These are phyloP conservation scores for Piezodorus guildinii DNA, from an alignment of 1,140 invertebrate species.

Conservation along the genomic window DNA sequence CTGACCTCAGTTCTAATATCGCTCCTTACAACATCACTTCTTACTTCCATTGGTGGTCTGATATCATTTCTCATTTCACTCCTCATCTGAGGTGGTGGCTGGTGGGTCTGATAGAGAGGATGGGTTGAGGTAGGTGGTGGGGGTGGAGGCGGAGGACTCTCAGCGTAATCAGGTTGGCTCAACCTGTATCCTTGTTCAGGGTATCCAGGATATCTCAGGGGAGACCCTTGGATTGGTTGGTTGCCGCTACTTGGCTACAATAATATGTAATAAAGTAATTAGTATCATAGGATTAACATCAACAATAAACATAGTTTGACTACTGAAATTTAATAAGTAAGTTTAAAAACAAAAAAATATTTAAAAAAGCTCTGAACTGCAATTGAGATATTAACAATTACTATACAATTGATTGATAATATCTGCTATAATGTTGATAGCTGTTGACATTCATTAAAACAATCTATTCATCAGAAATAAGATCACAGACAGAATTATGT, in stretches of 20 bases:
- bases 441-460: no score
- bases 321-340: not conserved
- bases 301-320: no score
- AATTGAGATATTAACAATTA: no score
- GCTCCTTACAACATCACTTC: no score
- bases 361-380: no score
- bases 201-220: constrained; percentile 16
- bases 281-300: no score
- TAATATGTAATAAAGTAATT: no score
- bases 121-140: constrained; percentile 59
- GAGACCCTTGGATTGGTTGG: constrained; percentile 17
- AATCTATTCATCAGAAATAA: no score
- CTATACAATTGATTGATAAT: no score
- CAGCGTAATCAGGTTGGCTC: constrained; percentile 31
- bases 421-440: no score
- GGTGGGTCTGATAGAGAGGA: constrained; percentile 44
- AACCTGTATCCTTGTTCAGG: constrained; percentile 1
- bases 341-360: not conserved
- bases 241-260: not conserved
- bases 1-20: no score
- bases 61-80: constrained; percentile 3
- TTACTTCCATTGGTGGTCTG: not conserved
- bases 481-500: no score
- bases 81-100: constrained; percentile 1
- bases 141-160: constrained; percentile 51